Conservation (phyloP, 2,113 vertebrate genomes). For the Perca schrenkii region DNA sequence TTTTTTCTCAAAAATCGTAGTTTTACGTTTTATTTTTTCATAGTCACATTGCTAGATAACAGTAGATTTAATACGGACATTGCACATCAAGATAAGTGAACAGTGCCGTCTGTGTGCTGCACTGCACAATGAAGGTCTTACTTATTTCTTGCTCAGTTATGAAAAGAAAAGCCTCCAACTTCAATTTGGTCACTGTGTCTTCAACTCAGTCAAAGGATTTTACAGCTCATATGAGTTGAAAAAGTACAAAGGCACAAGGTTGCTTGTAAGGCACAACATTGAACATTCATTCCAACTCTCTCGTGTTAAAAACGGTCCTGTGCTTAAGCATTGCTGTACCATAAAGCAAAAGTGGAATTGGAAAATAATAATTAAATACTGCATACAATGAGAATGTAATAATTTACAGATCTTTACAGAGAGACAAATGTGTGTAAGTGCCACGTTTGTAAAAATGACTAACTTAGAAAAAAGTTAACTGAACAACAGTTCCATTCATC, state of each 20-base stretch:
- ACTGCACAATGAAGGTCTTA: neutral
- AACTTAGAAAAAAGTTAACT: constrained; percentile 10
- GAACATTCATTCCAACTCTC: constrained; percentile 4
- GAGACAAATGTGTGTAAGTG: neutral
- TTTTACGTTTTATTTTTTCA: neutral
- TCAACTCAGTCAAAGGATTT: constrained; percentile 17
- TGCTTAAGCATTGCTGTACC: neutral
- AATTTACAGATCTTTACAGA: constrained; percentile 8
- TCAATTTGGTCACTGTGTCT: neutral
- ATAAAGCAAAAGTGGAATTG: neutral
- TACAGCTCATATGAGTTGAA: neutral
- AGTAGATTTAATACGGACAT: neutral
- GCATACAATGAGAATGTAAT: neutral
- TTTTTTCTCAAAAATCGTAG: neutral
- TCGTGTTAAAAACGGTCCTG: neutral
- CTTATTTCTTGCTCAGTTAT: neutral
- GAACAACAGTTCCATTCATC: constrained; percentile 12
- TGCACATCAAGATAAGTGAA: neutral
- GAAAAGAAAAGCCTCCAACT: neutral
- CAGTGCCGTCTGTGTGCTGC: neutral
- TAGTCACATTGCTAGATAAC: neutral
- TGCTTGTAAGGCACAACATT: neutral
- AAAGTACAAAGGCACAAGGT: constrained; percentile 16
- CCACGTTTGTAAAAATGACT: constrained; percentile 22
- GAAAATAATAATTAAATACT: constrained; percentile 5